Evolutionary conservation across 2,113 vertebrate species (phyloP), one percentile per base, ranked within the genome.

Genomic region (Aptenodytes patagonicus): DNA sequence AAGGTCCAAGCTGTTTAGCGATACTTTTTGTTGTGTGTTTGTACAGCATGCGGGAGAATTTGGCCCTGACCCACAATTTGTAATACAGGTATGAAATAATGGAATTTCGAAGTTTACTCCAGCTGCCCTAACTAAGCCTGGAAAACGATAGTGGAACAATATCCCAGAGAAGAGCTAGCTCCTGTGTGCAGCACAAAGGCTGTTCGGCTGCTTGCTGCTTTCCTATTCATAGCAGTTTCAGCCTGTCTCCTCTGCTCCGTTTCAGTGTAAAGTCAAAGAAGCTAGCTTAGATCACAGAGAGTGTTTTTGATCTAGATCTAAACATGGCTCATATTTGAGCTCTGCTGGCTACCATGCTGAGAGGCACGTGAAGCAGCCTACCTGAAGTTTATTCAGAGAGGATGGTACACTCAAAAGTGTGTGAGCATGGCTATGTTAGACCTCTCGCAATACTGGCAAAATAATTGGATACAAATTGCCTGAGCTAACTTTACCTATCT

Each of bases 31-130:
- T 2, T 65, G 17, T 1, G 13, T 64, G 18, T 61, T 60, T 28
- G 57, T 17, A 16, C 32, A 84, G 55, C 38, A 4, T 0, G 6
- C 0, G 1, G 51, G 6, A 65, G 47, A 57, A 32, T 20, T 57
- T 12, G 49, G 31, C 38, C 28, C 65, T 44, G 72, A 42, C 31
- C 31, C 54, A 7, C 12, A 22, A 7, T 22, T 42, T 47, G 20
- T 19, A 38, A 15, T 2, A 4, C 26, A 61, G 29, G 34, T 46
- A 13, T 34, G n/a, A 49, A 80, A 75, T 7, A 70, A 51, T 20
- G 36, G 36, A 7, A 60, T 77, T 40, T 38, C 32, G 17, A n/a
- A 28, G 10, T 65, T 76, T n/a, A 15, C 24, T 66, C 47, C 32
- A 49, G 61, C 38, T 62, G n/a, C 69, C 46, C 47, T 64, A 12